Conservation (phyloP, 2,888 invertebrate species). For the Elegia similella region DNA sequence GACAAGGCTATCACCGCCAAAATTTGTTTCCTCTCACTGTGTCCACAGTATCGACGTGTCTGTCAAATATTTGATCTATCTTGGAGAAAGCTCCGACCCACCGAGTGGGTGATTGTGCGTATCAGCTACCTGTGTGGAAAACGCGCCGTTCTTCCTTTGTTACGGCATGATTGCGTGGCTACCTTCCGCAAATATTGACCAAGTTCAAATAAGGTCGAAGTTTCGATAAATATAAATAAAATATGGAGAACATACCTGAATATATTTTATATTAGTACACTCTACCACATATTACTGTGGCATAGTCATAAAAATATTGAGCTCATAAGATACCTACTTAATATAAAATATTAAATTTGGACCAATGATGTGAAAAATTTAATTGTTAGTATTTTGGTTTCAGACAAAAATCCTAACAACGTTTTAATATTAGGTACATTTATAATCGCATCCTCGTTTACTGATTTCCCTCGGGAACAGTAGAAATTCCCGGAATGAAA, state of each 20-base stretch:
- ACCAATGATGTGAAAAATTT: no score
- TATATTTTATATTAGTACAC: background rate
- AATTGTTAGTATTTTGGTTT: no score
- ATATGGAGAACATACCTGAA: background rate
- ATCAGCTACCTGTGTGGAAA: constrained; percentile 1
- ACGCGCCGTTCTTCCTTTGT: constrained; percentile 1
- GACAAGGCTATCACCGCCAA: background rate
- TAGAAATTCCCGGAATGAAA: no score
- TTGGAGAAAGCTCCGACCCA: background rate
- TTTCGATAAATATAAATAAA: background rate
- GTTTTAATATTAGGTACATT: no score
- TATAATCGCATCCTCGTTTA: no score
- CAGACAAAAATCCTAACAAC: no score
- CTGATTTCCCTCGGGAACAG: no score
- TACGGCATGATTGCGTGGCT: background rate
- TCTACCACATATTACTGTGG: no score
- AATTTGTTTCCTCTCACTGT: background rate
- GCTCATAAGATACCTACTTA: no score
- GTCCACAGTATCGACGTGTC: background rate
- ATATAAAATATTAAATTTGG: no score
- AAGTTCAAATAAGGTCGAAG: background rate
- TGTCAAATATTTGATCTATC: constrained; percentile 2
- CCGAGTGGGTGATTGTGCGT: background rate
- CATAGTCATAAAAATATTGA: no score
- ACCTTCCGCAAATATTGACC: background rate